Evolutionary conservation across 2,888 invertebrate species (phyloP).

Genomic region (Sminthurinus aureus): DNA sequence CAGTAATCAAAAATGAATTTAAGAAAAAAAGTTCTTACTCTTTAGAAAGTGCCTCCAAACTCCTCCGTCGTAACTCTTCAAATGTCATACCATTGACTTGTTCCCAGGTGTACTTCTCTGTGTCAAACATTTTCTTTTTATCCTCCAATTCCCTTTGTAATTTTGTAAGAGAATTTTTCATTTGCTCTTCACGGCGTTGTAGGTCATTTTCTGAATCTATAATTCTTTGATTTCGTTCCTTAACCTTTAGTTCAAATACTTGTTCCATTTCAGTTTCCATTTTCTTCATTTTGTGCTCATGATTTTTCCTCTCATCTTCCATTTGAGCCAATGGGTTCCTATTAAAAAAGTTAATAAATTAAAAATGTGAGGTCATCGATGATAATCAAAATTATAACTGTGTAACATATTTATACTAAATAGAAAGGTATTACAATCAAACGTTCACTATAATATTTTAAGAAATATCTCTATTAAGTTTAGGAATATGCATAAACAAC

Average conservation of each 20-base stretch:
- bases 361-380: too few species aligned
- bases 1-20: neutral
- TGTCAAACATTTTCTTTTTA: conserved; percentile 81
- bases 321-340: conserved; percentile 98
- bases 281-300: conserved; percentile 96
- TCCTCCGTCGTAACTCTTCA: conserved; percentile 86
- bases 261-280: conserved; percentile 99
- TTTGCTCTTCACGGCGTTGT: conserved; percentile 87
- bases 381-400: too few species aligned
- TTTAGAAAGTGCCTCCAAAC: conserved; percentile 88
- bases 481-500: too few species aligned
- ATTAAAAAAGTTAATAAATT: conserved; percentile 46
- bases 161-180: conserved; percentile 79
- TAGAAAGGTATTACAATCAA: too few species aligned
- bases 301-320: conserved; percentile 97
- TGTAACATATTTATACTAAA: too few species aligned
- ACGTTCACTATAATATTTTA: too few species aligned
- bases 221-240: conserved; percentile 94
- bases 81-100: conserved; percentile 83
- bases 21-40: conserved; percentile 69
- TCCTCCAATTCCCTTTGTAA: conserved; percentile 93
- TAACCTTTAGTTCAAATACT: conserved; percentile 97
- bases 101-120: conserved; percentile 90
- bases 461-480: too few species aligned
- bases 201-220: conserved; percentile 94